phyloP scores from a whole-genome alignment of 2,888 invertebrate genomes.

The Mythimna albipuncta region DNA sequence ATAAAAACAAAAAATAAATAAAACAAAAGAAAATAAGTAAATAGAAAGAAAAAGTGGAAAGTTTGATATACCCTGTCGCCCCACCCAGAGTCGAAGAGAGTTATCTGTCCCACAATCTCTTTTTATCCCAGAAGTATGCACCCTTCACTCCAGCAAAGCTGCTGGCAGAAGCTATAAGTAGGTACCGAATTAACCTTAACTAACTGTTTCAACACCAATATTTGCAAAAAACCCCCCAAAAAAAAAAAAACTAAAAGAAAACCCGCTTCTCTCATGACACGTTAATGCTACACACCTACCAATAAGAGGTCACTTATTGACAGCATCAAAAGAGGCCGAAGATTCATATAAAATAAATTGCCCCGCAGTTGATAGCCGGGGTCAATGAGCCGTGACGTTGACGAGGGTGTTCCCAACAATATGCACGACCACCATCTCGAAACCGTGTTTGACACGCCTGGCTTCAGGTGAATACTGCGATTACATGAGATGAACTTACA shows the following conservation, averaged over 20 bases:
- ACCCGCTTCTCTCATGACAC: constrained; percentile 27
- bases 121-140: too few relatives aligned
- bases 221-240: background rate
- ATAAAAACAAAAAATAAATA: too few relatives aligned
- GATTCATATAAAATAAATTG: constrained; percentile 90
- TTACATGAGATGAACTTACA: constrained; percentile 54
- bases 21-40: too few relatives aligned
- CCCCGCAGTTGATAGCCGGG: constrained; percentile 85
- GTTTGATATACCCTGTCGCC: too few relatives aligned
- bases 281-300: constrained; percentile 62
- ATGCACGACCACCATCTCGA: constrained; percentile 83
- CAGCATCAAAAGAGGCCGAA: constrained; percentile 82
- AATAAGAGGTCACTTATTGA: constrained; percentile 81
- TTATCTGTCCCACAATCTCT: too few relatives aligned
- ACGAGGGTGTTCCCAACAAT: constrained; percentile 85
- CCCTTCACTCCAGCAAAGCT: too few relatives aligned
- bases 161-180: too few relatives aligned
- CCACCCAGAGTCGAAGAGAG: too few relatives aligned
- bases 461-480: constrained; percentile 79
- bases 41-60: too few relatives aligned
- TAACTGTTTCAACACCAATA: background rate
- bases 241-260: background rate
- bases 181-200: too few relatives aligned
- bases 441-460: constrained; percentile 83
- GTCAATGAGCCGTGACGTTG: constrained; percentile 89